Base-by-base conservation (phyloP, 2,888 invertebrate species). In the Leucoptera coffeella region DNA sequence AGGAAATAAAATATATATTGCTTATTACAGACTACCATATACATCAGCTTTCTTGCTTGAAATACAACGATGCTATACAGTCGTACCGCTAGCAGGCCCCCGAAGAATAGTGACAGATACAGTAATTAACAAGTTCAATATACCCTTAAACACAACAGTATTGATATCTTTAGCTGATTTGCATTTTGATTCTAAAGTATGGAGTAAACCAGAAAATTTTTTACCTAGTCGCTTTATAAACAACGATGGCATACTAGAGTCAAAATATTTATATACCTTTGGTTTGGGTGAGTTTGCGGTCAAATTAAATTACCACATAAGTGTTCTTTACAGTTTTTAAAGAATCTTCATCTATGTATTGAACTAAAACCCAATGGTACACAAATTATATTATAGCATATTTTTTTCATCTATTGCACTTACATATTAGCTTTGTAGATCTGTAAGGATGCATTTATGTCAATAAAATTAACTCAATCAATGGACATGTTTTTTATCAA, bases 171-270 rank as follows among this genome's bases (percentile, higher is more conserved):
- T 60, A 4, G 50, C 71, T 11, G 69, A 76, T 41, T 61, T 76
- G 32, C 58, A 74, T 28, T 62, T 64, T 34, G 72, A 73, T 40
- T 72, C 76, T 24, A 39, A 53, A 31, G 35, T 54, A 8, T 82
- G 78, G 78, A 52, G 59, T 1, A 62, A 75, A 32, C 79, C 81
- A 1, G 41, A 67, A n/a, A 49, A 53, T 31, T 80, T 81, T 42
- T 56, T 60, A 14, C 81, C 81, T 1, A 74, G 78, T 41, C 64
- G 82, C 47, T 81, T 81, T 54, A 57, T 81, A 25, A 64, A 75
- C 35, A 55, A 62, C 8, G 41, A 52, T 12, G 78, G 77, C 12
- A 50, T 49, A 36, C 48, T 75, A 29, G 60, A 60, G 35, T 64
- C 73, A 27, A 77, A 74, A 35, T 57, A 74, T 36, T 67, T 76